phyloP scores from a whole-genome alignment of 2,888 invertebrate genomes.

The Drosophila robusta region DNA sequence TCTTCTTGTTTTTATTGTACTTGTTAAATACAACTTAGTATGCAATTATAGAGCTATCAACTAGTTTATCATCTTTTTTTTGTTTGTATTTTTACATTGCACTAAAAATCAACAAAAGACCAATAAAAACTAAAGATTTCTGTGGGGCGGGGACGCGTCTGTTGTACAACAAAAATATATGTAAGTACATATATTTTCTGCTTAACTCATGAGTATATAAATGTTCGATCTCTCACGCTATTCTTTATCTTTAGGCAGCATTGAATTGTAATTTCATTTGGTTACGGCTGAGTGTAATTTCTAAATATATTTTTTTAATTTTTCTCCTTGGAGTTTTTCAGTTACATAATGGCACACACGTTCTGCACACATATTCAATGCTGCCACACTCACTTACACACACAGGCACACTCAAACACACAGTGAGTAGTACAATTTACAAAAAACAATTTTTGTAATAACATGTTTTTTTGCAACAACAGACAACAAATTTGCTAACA shows the following conservation, averaged over 20 bases:
- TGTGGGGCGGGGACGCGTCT: constrained; percentile 3
- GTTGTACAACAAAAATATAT: constrained; percentile 14
- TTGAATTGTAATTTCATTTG: constrained; percentile 51
- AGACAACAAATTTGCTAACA: constrained; percentile 77
- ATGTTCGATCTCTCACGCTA: constrained; percentile 10
- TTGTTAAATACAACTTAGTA: constrained; percentile 30
- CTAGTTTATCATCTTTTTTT: neutral
- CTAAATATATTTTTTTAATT: constrained; percentile 8
- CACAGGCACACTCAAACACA: constrained; percentile 14
- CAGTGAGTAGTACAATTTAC: constrained; percentile 50
- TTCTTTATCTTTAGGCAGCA: constrained; percentile 35
- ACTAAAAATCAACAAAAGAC: constrained; percentile 27
- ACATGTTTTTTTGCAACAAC: constrained; percentile 51
- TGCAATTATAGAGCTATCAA: constrained; percentile 20
- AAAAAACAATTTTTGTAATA: constrained; percentile 56
- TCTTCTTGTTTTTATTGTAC: constrained; percentile 23
- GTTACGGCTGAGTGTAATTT: constrained; percentile 39
- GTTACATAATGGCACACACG: constrained; percentile 53
- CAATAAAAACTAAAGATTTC: constrained; percentile 20
- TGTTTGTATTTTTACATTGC: constrained; percentile 13
- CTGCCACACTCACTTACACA: constrained; percentile 31
- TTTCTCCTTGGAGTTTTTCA: constrained; percentile 32
- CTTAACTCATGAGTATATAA: constrained; percentile 8
- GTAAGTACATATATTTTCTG: constrained; percentile 16
- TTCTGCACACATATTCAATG: constrained; percentile 43